phyloP scores from a whole-genome alignment of 2,113 vertebrate species.

The Eupsittula cactorum region DNA sequence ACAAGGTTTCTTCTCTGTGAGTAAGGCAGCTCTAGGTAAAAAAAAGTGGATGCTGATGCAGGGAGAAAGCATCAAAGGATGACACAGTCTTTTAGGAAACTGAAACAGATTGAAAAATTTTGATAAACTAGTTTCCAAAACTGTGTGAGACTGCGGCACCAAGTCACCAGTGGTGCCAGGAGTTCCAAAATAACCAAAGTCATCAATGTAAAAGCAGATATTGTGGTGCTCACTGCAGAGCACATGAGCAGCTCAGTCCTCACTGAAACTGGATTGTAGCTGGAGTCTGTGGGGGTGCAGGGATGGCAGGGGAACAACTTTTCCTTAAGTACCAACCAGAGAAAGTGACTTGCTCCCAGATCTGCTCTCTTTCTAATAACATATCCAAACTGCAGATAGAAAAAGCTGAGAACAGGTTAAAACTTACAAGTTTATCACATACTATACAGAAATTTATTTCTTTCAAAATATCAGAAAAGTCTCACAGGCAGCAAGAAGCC shows the following conservation, averaged over 20 bases:
- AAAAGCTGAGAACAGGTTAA: background rate
- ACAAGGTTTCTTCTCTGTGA: slow-evolving; percentile 44
- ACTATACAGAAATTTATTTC: background rate
- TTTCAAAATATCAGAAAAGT: background rate
- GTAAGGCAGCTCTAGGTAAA: slow-evolving; percentile 25
- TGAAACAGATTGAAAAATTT: slow-evolving; percentile 34
- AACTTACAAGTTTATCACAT: background rate
- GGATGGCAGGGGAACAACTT: background rate
- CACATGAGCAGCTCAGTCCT: background rate
- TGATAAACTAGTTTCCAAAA: slow-evolving; percentile 18
- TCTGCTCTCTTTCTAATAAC: background rate
- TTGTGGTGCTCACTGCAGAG: background rate
- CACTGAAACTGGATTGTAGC: background rate
- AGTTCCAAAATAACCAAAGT: background rate
- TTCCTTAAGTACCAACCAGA: background rate
- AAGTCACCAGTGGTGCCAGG: background rate
- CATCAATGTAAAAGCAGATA: background rate
- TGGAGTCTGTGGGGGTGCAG: background rate
- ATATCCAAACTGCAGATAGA: background rate
- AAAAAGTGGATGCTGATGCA: slow-evolving; percentile 42
- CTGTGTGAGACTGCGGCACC: background rate
- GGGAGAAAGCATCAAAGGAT: slow-evolving; percentile 49
- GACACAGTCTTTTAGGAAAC: slow-evolving; percentile 20
- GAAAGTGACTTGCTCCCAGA: background rate
- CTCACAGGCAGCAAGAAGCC: background rate